Evolutionary conservation across 2,888 invertebrate genomes (phyloP), one percentile per base, ranked within the genome.

Genomic region (Unio delphinus): DNA sequence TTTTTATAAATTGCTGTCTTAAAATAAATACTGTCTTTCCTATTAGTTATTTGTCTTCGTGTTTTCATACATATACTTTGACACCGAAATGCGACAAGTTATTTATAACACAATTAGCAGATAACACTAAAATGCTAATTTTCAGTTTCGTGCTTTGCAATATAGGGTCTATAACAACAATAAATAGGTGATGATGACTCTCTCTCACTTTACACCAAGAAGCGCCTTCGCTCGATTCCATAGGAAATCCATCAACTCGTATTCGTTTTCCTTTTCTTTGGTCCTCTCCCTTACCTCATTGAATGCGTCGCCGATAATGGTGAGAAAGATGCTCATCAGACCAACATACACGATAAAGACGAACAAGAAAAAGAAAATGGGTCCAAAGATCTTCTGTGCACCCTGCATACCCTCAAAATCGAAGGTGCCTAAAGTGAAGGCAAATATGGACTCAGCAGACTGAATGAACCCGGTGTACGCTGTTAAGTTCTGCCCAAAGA

Each of bases 391-490:
- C n/a, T 82, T 81, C 60, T 85, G 81, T 0, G 85, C 80, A 45
- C 70, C 80, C 45, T 76, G 68, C 81, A 88, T 82, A 4, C 83
- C 89, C 20, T 87, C 81, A 73, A 91, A 91, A 75, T 90, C 89
- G 73, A 91, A 91, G 72, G 88, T 86, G 26, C 91, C 91, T n/a
- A 91, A 86, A 30, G 90, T 88, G 80, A 91, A 90, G 54, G 90
- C 86, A 75, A 91, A 91, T 70, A 89, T 87, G 26, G 90, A 86
- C 75, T 91, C 90, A 6, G 90, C 83, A 1, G 91, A 83, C 4
- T 85, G 85, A 34, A 90, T 67, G 71, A 91, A 86, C 57, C 83
- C 86, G 59, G 87, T 83, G 75, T 88, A 91, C 18, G 81, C 85
- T 69, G 76, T 70, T 68, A 90, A 78, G 57, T 78, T 70, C 34